phyloP scores from a whole-genome alignment of 1,140 invertebrate genomes.

The Drosophila mauritiana region DNA sequence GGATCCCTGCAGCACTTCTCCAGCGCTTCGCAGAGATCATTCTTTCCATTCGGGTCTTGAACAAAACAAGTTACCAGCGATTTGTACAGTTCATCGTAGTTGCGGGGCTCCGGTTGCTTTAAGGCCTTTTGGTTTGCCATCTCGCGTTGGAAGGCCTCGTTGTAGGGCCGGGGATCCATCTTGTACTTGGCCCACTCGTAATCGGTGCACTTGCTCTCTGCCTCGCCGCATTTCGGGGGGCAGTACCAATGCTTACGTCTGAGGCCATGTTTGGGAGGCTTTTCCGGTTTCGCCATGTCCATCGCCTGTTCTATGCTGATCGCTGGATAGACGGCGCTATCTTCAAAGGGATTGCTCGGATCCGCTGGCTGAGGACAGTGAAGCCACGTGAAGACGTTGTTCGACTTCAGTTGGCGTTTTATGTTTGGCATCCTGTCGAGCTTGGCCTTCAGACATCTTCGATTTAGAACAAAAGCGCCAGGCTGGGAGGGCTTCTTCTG shows the following conservation, averaged over 20 bases:
- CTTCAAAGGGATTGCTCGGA: constrained; percentile 21
- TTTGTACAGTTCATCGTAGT: constrained; percentile 63
- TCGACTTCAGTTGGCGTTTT: constrained; percentile 12
- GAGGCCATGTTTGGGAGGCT: constrained; percentile 1
- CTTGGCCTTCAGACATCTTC: constrained; percentile 14
- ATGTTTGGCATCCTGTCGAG: constrained; percentile 55
- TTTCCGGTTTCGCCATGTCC: constrained; percentile 20
- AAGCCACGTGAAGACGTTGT: constrained; percentile 1
- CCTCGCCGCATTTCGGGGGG: constrained; percentile 11
- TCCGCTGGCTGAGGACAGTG: constrained; percentile 19
- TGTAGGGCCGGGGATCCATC: neutral
- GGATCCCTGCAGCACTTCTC: constrained; percentile 39
- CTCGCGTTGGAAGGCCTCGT: constrained; percentile 7
- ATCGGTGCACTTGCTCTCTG: constrained; percentile 44
- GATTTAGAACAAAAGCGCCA: constrained; percentile 36
- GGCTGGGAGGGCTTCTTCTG: neutral
- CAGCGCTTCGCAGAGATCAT: constrained; percentile 5
- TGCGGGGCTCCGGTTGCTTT: constrained; percentile 34
- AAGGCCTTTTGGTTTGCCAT: neutral
- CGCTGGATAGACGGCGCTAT: neutral
- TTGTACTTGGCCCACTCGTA: constrained; percentile 44
- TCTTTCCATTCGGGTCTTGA: neutral
- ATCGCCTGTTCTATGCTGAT: neutral
- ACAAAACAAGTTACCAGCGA: constrained; percentile 47
- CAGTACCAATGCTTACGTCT: constrained; percentile 36